Percentiles rank a stretch among this genome's conserved stretches.
Evolutionary conservation across 2,113 vertebrate species (phyloP).

Genomic region (Nanorana parkeri): DNA sequence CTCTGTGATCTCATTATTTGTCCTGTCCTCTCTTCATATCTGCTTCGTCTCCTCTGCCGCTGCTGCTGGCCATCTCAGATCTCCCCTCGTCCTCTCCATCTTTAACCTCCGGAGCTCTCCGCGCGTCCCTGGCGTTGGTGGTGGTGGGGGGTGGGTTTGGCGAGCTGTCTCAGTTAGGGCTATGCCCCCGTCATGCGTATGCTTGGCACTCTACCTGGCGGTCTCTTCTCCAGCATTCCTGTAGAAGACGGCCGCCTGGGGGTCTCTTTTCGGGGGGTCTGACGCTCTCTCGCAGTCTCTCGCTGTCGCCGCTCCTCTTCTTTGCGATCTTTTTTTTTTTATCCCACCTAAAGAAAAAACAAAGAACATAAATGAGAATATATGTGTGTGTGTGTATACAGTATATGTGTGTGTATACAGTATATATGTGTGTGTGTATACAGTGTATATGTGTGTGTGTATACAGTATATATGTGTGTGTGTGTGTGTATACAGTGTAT

Average conservation of each 20-base stretch:
- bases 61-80: slow-evolving; percentile 12
- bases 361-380: slow-evolving; percentile 58
- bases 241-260: background rate
- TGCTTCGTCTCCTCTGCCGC: background rate
- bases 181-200: background rate
- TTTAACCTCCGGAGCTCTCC: background rate
- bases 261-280: background rate
- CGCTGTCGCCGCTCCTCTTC: slow-evolving; percentile 36
- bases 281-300: slow-evolving; percentile 7
- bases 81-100: slow-evolving; percentile 6
- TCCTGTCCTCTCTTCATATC: slow-evolving; percentile 13
- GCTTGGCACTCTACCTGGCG: slow-evolving; percentile 15
- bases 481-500: too few species aligned
- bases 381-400: too few species aligned
- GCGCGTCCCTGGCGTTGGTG: too few species aligned
- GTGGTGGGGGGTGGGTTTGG: too few species aligned
- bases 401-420: too few species aligned
- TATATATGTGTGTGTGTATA: too few species aligned
- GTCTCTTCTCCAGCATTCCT: slow-evolving; percentile 36
- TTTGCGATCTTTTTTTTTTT: slow-evolving; percentile 33
- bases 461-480: too few species aligned
- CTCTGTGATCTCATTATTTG: slow-evolving; percentile 21
- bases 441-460: too few species aligned
- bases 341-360: slow-evolving; percentile 57
- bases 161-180: too few species aligned